Base-by-base conservation (phyloP, 1,140 invertebrate genomes). In the Cyphomyrmex costatus region DNA sequence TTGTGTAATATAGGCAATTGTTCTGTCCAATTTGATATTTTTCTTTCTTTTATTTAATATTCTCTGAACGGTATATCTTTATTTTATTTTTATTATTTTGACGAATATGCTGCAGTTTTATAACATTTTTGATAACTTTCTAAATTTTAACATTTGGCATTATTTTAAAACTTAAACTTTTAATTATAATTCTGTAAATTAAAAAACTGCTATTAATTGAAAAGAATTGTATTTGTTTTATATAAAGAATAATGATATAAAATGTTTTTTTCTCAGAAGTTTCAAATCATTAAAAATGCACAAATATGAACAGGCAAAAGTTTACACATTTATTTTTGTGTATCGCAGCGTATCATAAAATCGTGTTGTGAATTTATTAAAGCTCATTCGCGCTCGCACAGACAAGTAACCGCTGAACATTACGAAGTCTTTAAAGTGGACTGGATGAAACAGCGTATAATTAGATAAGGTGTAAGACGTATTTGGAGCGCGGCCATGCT, bases 401-500 rank as follows among this genome's bases (percentile, higher is more conserved):
- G 89, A 88, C 91, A 90, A 95, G 93, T 94, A 93, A 94, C 92
- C 93, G 88, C 89, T 89, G 91, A 91, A 89, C 88, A 92, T 93
- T 92, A 92, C 91, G 88, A 94, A 92, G 90, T 92, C 92, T 92
- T 94, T 90, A 89, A 89, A 89, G 87, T 88, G 90, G 90, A 90
- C 91, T 94, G 92, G 93, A 94, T 94, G 93, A 94, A 94, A 93
- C 91, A 92, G 92, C 91, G 91, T 93, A 93, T 93, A 94, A 94
- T 94, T 94, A 94, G 94, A 94, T 94, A 94, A 93, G 93, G 93
- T 94, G 92, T 93, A 94, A 95, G 94, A 94, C 93, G 94, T 94
- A 94, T 94, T 95, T 94, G 94, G 94, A 95, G 92, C 91, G 91
- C 83, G 90, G 94, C 94, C 94, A 95, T 93, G 90, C 93, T 95